Evolutionary conservation across 2,797 vertebrate species (phyloP).

Genomic region (Huso huso): DNA sequence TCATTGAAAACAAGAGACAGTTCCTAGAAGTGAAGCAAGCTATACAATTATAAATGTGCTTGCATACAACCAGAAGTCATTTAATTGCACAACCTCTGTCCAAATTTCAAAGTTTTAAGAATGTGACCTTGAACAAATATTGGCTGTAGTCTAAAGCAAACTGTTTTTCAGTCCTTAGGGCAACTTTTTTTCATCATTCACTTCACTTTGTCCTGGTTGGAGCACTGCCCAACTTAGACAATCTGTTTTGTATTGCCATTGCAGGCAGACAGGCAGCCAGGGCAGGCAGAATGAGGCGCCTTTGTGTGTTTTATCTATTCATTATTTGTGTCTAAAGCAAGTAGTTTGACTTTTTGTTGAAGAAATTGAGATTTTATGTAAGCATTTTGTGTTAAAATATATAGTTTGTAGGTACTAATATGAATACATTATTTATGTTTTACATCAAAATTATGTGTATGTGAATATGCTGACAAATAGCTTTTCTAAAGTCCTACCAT

Average conservation of each 20-base stretch:
- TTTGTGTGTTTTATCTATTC: conserved; percentile 46
- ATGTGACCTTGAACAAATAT: conserved; percentile 58
- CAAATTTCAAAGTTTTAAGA: conserved; percentile 54
- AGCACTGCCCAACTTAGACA: conserved; percentile 5
- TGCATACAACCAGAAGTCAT: conserved; percentile 5
- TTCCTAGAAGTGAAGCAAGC: background rate
- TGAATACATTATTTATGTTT: too few species aligned
- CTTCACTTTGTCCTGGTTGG: conserved; percentile 13
- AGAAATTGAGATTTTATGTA: conserved; percentile 47
- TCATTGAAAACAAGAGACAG: too few species aligned
- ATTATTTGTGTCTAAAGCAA: conserved; percentile 45
- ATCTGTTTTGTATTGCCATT: conserved; percentile 8
- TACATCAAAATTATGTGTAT: too few species aligned
- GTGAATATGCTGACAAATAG: too few species aligned
- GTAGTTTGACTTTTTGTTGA: conserved; percentile 73
- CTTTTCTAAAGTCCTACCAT: too few species aligned
- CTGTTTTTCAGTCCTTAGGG: conserved; percentile 23
- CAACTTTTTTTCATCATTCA: conserved; percentile 40
- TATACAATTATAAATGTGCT: background rate
- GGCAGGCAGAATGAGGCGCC: conserved; percentile 56
- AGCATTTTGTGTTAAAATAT: conserved; percentile 31
- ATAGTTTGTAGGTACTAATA: background rate
- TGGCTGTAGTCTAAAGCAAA: conserved; percentile 42
- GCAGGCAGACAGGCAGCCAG: conserved; percentile 26
- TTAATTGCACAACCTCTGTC: conserved; percentile 40